These are phyloP conservation scores for Lemur catta DNA, from an alignment of 2,797 vertebrate genomes.

Conservation along the genomic window DNA sequence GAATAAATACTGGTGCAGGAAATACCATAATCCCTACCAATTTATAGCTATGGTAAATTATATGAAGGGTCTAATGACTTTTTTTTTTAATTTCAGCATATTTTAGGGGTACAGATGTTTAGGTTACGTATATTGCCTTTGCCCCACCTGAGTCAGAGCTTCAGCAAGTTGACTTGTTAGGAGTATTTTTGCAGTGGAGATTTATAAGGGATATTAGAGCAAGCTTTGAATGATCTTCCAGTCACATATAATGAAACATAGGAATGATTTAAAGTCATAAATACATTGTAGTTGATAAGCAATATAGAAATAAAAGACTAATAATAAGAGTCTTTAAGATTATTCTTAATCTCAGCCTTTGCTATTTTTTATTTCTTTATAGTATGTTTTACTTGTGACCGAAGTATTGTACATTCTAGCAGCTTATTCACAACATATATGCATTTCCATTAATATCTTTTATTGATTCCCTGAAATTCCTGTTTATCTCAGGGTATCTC, in stretches of 20 bases:
- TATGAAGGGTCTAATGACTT: background rate
- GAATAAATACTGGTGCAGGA: background rate
- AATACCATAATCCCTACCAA: background rate
- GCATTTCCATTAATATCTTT: slow-evolving; percentile 49
- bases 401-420: background rate
- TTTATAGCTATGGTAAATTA: background rate
- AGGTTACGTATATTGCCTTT: no score
- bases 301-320: background rate
- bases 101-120: no score
- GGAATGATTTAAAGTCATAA: background rate
- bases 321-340: background rate
- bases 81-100: background rate
- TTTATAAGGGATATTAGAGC: background rate
- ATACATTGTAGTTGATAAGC: background rate
- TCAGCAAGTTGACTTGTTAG: background rate
- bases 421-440: slow-evolving; percentile 12
- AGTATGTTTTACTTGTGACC: background rate
- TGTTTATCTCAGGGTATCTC: slow-evolving; percentile 52
- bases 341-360: slow-evolving; percentile 15
- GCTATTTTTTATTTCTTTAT: background rate
- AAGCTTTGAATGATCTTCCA: background rate
- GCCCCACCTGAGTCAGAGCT: no score
- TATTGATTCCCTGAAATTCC: slow-evolving; percentile 58
- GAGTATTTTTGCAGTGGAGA: background rate
- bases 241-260: background rate